Conservation (phyloP, 2,888 invertebrate species). For the Lasioglossum morio region DNA sequence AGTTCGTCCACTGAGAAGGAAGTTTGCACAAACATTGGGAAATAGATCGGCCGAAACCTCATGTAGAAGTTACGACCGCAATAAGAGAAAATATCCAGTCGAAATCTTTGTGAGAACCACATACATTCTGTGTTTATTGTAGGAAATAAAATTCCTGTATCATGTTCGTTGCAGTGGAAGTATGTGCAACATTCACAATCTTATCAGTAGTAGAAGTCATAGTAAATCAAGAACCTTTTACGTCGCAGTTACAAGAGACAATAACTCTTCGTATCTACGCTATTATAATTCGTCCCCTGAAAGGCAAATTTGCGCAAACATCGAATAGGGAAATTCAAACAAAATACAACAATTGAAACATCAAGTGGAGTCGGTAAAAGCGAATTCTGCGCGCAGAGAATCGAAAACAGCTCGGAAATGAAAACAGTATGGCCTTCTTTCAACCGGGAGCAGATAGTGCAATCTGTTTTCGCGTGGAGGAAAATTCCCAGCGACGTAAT, state of each 20-base stretch:
- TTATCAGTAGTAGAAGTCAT: background rate
- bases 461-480: background rate
- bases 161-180: background rate
- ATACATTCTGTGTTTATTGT: background rate
- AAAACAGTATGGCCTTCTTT: background rate
- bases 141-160: background rate
- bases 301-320: background rate
- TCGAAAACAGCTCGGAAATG: background rate
- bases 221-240: background rate
- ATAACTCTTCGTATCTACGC: background rate
- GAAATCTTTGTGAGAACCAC: background rate
- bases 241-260: background rate
- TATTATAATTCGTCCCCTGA: background rate
- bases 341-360: background rate
- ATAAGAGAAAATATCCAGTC: background rate
- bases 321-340: background rate
- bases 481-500: conserved; percentile 3
- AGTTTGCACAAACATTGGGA: background rate
- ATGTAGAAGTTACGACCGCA: background rate
- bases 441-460: background rate
- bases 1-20: background rate
- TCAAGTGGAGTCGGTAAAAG: background rate
- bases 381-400: background rate
- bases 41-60: background rate
- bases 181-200: background rate